These are phyloP conservation scores for Ceratitis capitata DNA, from an alignment of 1,140 invertebrate genomes.

Conservation along the genomic window DNA sequence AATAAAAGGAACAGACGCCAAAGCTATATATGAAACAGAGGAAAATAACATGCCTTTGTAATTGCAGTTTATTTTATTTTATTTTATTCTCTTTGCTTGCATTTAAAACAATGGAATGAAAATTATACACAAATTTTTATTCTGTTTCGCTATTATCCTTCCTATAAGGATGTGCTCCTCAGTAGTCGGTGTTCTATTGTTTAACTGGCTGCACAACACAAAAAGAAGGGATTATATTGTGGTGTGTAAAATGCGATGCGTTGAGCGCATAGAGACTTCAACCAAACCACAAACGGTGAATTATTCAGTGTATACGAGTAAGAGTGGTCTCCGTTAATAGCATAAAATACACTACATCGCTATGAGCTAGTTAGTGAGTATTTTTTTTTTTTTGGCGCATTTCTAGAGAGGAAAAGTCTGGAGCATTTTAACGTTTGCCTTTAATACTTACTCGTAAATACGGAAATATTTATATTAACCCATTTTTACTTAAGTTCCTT, in stretches of 20 bases:
- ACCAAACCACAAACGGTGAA: background rate
- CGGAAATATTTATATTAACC: no score
- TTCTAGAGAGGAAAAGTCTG: no score
- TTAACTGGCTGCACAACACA: background rate
- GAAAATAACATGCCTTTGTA: background rate
- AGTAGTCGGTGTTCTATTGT: background rate
- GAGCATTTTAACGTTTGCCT: no score
- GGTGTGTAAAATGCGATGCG: background rate
- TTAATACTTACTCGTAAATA: no score
- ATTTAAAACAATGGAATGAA: background rate
- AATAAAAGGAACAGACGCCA: background rate
- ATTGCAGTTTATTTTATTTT: background rate
- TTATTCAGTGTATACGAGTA: background rate
- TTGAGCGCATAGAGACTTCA: background rate
- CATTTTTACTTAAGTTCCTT: no score
- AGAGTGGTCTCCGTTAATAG: no score
- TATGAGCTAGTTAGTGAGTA: no score
- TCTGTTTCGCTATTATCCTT: background rate
- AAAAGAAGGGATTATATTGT: background rate
- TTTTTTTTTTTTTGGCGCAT: no score
- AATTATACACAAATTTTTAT: conserved; percentile 14
- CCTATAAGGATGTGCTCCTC: background rate
- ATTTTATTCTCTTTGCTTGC: background rate
- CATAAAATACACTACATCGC: no score
- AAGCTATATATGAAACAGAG: background rate